Evolutionary conservation across 2,888 invertebrate genomes (phyloP), one percentile per base, ranked within the genome.

Genomic region (Eumerus sabulonum): DNA sequence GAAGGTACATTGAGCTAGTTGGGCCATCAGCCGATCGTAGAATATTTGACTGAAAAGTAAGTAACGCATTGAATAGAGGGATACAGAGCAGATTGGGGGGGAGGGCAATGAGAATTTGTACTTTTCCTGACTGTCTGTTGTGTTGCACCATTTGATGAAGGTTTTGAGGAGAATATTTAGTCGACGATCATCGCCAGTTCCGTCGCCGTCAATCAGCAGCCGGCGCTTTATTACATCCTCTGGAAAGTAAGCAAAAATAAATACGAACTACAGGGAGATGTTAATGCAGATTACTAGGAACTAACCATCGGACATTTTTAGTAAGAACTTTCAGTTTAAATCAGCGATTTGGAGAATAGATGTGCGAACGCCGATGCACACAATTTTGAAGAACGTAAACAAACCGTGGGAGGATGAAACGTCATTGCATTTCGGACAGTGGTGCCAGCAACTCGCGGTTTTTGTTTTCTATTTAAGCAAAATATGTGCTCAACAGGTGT

Each of bases 191-290:
- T 98, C 98, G 13, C 97, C 97, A 11, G 95, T 96, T 4, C 98
- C 98, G 90, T 98, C 98, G 14, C 98, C 98, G 86, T 98, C 98
- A 84, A 98, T 96, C 40, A 98, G 89, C 36, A 98, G 90, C 79
- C 97, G 92, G 82, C 97, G 91, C 82, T 95, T 92, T 81, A 98
- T 96, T 27, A 97, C 94, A 86, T 98, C 98, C 90, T 98, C 98
- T 96, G 40, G 7, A 27, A 12, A 48, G 7, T 19, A 9, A 5
- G 38, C 18, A 11, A 40, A 40, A 40, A 40, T 36, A 5, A 36
- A 36, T 36, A 36, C 36, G 36, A 11, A n/a, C n/a, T 4, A 27
- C 27, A 27, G 27, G 7, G 7, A 27, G 7, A 2, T 4, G 27
- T 27, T 27, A 27, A 27, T 27, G 27, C 27, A 27, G 7, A 27